These are phyloP conservation scores for Tringa solitaria DNA, from an alignment of 2,113 vertebrate species.

Conservation along the genomic window DNA sequence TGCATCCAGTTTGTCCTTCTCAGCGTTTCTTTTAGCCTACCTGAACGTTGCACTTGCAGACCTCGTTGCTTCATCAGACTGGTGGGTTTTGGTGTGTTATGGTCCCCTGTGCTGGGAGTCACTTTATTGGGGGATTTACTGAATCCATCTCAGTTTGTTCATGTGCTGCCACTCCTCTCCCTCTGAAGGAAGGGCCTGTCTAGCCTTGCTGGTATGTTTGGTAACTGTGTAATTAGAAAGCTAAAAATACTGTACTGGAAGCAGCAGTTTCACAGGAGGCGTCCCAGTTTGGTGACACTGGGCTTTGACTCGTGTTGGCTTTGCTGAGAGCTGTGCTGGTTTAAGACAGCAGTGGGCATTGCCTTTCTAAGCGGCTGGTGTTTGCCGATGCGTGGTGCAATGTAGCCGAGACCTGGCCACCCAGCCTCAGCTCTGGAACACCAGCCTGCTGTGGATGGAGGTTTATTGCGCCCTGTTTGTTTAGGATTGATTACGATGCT, in stretches of 20 bases:
- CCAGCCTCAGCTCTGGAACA: not conserved
- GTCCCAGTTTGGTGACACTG: not conserved
- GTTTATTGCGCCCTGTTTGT: not conserved
- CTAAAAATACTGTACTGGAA: not conserved
- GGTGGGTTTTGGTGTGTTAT: not conserved
- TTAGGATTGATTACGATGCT: not conserved
- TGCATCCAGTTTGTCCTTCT: not conserved
- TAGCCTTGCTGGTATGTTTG: slow-evolving; percentile 10
- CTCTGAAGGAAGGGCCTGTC: not conserved
- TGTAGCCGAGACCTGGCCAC: not conserved
- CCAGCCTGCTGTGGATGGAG: not conserved
- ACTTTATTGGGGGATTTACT: not conserved
- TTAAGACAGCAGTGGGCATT: not conserved
- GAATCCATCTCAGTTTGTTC: not conserved
- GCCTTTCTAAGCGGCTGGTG: not conserved
- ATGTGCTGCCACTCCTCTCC: not conserved
- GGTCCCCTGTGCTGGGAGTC: not conserved
- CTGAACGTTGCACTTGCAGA: not conserved
- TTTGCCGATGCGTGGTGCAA: not conserved
- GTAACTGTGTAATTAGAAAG: slow-evolving; percentile 25
- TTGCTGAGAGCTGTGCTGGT: rapidly evolving
- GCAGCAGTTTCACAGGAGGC: not conserved
- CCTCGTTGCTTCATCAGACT: not conserved
- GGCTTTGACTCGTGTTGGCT: not conserved
- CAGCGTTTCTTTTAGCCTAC: not conserved